These are phyloP conservation scores for Entomobrya multifasciata DNA, from an alignment of 2,888 invertebrate genomes.

Conservation along the genomic window DNA sequence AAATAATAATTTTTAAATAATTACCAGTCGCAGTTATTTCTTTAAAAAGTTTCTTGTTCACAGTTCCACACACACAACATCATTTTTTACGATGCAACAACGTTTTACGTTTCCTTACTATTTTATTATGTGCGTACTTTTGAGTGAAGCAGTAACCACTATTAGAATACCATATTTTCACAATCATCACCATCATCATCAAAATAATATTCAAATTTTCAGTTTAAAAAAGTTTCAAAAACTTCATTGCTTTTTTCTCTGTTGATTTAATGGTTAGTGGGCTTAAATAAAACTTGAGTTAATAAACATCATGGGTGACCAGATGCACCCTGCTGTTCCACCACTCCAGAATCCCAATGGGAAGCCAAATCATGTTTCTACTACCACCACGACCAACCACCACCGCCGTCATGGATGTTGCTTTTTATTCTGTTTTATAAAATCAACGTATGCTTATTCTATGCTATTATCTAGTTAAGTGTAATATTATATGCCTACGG, in stretches of 20 bases:
- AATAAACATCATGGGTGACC: constrained; percentile 74
- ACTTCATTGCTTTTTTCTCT: constrained; percentile 43
- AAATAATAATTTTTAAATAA: constrained; percentile 47
- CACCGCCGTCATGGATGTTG: constrained; percentile 53
- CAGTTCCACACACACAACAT: constrained; percentile 20
- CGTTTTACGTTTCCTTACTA: constrained; percentile 19
- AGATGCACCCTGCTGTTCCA: constrained; percentile 79
- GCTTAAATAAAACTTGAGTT: constrained; percentile 70
- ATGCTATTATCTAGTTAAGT: too few relatives aligned
- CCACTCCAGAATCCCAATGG: constrained; percentile 76
- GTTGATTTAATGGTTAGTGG: constrained; percentile 69
- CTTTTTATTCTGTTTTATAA: constrained; percentile 20
- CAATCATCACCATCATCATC: constrained; percentile 11
- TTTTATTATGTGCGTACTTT: neutral
- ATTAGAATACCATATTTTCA: constrained; percentile 14
- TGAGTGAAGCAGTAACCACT: neutral
- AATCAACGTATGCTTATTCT: too few relatives aligned
- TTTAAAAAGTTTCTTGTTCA: constrained; percentile 14
- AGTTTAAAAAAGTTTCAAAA: constrained; percentile 54
- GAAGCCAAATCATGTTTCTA: constrained; percentile 72
- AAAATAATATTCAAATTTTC: constrained; percentile 53
- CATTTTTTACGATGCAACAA: constrained; percentile 38
- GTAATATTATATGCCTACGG: too few relatives aligned
- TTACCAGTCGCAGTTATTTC: constrained; percentile 33
- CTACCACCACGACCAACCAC: constrained; percentile 50